Evolutionary conservation across 2,797 vertebrate genomes (phyloP).

Genomic region (Sebastes steindachneri): DNA sequence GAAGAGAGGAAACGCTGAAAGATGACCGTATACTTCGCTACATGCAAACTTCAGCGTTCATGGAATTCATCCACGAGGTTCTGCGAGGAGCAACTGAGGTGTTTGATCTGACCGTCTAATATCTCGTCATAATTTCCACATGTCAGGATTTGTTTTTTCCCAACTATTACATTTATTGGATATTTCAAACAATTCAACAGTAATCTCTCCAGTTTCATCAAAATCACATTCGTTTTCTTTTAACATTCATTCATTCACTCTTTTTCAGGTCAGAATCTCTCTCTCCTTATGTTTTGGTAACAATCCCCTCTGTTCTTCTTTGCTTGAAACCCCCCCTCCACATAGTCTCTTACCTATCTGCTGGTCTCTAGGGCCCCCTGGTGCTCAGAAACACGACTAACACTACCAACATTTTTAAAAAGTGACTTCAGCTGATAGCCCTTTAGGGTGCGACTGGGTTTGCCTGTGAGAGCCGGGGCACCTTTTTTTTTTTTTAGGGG

Average conservation of each 20-base stretch:
- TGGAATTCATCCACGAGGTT: constrained; percentile 1
- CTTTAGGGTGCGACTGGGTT: constrained; percentile 74
- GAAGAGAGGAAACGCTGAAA: constrained; percentile 27
- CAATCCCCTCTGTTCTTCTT: background rate
- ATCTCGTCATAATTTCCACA: background rate
- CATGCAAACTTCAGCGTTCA: constrained; percentile 25
- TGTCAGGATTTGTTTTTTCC: background rate
- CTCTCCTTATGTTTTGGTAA: constrained; percentile 36
- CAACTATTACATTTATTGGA: background rate
- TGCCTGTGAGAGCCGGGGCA: constrained; percentile 83
- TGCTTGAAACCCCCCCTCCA: background rate
- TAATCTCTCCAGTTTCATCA: constrained; percentile 35
- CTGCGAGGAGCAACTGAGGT: background rate
- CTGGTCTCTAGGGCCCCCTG: constrained; percentile 36
- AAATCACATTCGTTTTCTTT: constrained; percentile 50
- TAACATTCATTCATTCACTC: constrained; percentile 42
- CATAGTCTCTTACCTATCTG: background rate
- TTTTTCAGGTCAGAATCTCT: constrained; percentile 45
- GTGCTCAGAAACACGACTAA: constrained; percentile 43
- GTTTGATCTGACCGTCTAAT: constrained; percentile 8
- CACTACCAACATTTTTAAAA: constrained; percentile 45
- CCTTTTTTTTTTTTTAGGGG: constrained; percentile 42
- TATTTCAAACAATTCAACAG: constrained; percentile 5
- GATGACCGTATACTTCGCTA: constrained; percentile 16
- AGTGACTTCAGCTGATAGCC: constrained; percentile 81